Conservation (phyloP, 2,888 invertebrate genomes). For the Dicyrtomina minuta region DNA sequence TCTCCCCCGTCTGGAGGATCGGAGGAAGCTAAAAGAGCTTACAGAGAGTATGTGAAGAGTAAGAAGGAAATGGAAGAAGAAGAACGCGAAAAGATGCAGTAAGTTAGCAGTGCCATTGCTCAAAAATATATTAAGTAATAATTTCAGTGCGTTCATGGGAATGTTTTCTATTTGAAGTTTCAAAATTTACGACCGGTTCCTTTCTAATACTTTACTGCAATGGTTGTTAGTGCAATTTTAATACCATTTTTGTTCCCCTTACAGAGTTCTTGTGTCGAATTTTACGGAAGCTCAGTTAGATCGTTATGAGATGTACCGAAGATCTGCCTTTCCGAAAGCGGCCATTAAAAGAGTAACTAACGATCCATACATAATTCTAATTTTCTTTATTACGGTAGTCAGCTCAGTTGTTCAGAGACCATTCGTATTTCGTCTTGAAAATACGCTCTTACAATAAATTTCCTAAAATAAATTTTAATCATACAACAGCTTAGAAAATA, state of each 20-base stretch:
- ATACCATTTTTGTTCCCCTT: slow-evolving; percentile 53
- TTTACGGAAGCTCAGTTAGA: slow-evolving; percentile 98
- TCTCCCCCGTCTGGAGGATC: slow-evolving; percentile 3
- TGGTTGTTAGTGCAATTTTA: background rate
- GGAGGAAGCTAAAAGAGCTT: slow-evolving; percentile 20
- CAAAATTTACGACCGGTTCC: too few relatives aligned
- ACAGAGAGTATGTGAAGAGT: slow-evolving; percentile 65
- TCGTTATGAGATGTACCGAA: slow-evolving; percentile 96
- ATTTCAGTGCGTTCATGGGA: too few relatives aligned
- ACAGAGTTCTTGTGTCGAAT: slow-evolving; percentile 92
- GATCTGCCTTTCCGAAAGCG: slow-evolving; percentile 97
- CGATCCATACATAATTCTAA: too few relatives aligned
- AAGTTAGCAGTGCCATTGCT: slow-evolving; percentile 57
- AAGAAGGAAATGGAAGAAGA: slow-evolving; percentile 88
- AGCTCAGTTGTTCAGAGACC: too few relatives aligned
- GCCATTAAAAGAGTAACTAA: slow-evolving; percentile 84
- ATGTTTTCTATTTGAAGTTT: too few relatives aligned
- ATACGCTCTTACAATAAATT: too few relatives aligned
- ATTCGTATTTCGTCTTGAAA: too few relatives aligned
- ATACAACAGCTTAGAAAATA: too few relatives aligned
- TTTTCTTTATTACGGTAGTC: too few relatives aligned
- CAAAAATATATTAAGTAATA: background rate
- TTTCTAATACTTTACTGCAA: too few relatives aligned
- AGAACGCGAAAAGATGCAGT: slow-evolving; percentile 96
- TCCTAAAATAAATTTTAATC: too few relatives aligned